Percentiles rank a stretch among this genome's conserved stretches.
Evolutionary conservation across 2,797 vertebrate genomes (phyloP).

Genomic region (Molossus alvarezi): DNA sequence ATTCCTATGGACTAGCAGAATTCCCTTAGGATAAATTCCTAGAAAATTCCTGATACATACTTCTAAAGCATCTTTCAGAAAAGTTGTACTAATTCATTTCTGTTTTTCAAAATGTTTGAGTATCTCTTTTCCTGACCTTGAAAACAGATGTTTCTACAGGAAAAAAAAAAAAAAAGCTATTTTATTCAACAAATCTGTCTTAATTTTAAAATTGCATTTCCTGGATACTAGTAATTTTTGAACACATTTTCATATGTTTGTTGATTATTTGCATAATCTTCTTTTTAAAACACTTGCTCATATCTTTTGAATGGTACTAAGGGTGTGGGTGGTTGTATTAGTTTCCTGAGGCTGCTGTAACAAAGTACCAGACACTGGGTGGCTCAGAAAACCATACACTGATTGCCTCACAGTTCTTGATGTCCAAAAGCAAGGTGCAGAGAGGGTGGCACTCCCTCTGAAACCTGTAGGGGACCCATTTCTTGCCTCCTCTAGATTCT

Average conservation of each 20-base stretch:
- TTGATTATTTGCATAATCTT: background rate
- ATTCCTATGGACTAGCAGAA: background rate
- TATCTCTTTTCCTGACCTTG: background rate
- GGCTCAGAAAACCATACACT: background rate
- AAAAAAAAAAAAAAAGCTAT: background rate
- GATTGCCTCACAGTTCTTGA: background rate
- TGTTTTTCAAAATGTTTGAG: background rate
- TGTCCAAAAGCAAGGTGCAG: background rate
- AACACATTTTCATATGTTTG: background rate
- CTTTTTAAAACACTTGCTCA: background rate
- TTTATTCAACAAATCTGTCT: background rate
- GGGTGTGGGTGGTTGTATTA: background rate
- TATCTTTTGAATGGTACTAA: background rate
- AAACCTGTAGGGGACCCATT: background rate
- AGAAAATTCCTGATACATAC: background rate
- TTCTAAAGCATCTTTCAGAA: background rate
- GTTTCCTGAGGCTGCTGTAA: background rate
- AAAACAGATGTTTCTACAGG: background rate
- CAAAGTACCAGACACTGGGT: background rate
- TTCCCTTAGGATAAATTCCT: background rate
- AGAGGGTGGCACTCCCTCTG: background rate
- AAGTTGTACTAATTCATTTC: background rate
- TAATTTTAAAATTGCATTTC: slow-evolving; percentile 38
- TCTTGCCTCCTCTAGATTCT: background rate
- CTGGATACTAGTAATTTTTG: background rate